phyloP scores from a whole-genome alignment of 2,888 invertebrate species.

The Formica aserva region DNA sequence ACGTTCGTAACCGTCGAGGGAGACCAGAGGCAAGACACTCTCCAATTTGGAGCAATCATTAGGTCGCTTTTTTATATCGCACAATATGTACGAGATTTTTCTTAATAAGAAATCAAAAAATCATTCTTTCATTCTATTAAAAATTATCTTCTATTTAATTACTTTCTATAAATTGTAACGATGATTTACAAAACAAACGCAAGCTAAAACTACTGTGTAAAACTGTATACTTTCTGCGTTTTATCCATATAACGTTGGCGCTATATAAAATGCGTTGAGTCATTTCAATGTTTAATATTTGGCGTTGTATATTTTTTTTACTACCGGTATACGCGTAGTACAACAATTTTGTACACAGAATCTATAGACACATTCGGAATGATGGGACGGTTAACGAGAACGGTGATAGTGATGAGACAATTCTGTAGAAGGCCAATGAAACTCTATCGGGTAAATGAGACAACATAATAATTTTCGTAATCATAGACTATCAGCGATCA shows the following conservation, averaged over 20 bases:
- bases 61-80: not conserved
- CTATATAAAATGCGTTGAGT: conserved; percentile 50
- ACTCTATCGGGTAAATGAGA: not conserved
- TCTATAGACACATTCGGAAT: not conserved
- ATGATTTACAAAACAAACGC: conserved; percentile 87
- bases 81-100: conserved; percentile 66
- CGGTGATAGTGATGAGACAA: not conserved
- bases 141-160: not conserved
- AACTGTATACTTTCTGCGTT: not conserved
- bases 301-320: conserved; percentile 28
- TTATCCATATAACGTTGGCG: not conserved
- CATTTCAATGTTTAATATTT: conserved; percentile 40
- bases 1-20: conserved; percentile 40
- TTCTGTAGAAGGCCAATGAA: not conserved
- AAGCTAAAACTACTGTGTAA: not conserved
- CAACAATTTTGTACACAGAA: conserved; percentile 11
- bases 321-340: not conserved
- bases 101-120: conserved; percentile 83
- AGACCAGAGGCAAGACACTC: conserved; percentile 23
- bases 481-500: not conserved
- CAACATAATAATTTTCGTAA: not conserved
- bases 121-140: not conserved
- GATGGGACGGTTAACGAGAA: not conserved
- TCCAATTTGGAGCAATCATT: not conserved
- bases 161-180: not conserved